Conservation (phyloP, 2,113 vertebrate genomes). For the Corythornis cristatus region DNA sequence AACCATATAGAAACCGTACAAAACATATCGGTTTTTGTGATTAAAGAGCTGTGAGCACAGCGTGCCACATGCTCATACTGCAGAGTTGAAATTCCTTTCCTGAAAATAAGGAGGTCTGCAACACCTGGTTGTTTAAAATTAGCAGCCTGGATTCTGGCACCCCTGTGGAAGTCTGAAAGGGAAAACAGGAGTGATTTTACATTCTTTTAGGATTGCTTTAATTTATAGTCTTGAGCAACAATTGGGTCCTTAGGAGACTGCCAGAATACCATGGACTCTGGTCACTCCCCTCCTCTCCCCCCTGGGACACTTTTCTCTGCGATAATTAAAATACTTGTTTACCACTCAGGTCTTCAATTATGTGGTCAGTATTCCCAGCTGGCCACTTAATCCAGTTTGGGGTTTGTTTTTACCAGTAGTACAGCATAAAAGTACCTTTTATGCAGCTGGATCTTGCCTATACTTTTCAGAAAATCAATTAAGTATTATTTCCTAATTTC, state of each 20-base stretch:
- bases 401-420: background rate
- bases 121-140: background rate
- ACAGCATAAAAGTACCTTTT: background rate
- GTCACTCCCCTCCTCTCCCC: background rate
- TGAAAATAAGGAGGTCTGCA: background rate
- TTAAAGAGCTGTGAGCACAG: background rate
- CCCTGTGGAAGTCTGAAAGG: background rate
- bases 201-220: background rate
- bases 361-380: background rate
- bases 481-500: conserved; percentile 20
- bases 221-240: fast-evolving
- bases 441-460: background rate
- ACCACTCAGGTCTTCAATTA: conserved; percentile 2
- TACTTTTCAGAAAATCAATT: conserved; percentile 30
- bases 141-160: background rate
- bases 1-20: background rate
- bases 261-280: background rate
- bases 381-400: conserved; percentile 31
- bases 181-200: background rate
- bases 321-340: conserved; percentile 44
- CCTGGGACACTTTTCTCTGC: background rate
- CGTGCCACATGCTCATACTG: background rate
- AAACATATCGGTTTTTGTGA: background rate
- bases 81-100: background rate
- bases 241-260: background rate